A percentile compares a stretch with the other conserved stretches of the same genome.
phyloP scores from a whole-genome alignment of 2,113 vertebrate species.

The Strigops habroptila region DNA sequence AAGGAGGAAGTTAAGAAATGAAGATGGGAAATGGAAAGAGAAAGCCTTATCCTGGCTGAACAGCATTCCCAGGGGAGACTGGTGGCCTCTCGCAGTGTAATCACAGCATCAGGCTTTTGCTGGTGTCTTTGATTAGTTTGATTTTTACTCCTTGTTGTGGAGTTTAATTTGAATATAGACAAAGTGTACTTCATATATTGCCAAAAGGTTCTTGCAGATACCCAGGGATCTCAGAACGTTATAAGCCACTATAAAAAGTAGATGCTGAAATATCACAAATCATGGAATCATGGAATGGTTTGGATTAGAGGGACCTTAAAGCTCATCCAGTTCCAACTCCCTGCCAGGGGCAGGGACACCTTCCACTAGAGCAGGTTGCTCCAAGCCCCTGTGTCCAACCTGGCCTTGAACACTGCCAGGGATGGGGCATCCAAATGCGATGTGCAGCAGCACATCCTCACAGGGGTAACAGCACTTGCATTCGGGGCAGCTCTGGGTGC shows the following conservation, averaged over 20 bases:
- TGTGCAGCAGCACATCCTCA: fast-evolving
- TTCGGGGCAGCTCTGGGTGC: not conserved
- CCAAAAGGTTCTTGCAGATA: not conserved
- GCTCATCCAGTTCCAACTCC: not conserved
- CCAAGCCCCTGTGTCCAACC: not conserved
- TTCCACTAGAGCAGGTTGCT: not conserved
- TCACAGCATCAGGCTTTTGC: not conserved
- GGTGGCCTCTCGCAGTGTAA: not conserved
- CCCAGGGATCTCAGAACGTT: not conserved
- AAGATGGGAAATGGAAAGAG: not conserved
- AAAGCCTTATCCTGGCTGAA: not conserved
- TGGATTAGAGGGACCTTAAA: not conserved
- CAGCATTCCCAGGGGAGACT: not conserved
- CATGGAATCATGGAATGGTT: not conserved
- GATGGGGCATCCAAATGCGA: fast-evolving
- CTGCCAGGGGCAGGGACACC: not conserved
- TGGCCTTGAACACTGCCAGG: not conserved
- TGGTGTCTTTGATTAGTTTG: not conserved
- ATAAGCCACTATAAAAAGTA: not conserved
- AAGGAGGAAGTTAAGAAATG: not conserved
- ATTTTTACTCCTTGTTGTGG: not conserved
- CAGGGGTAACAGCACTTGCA: fast-evolving
- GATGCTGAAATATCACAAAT: not conserved
- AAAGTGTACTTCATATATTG: fast-evolving
- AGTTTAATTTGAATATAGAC: not conserved